These are phyloP conservation scores for Phortica okadai DNA, from an alignment of 2,888 invertebrate species.

Conservation along the genomic window DNA sequence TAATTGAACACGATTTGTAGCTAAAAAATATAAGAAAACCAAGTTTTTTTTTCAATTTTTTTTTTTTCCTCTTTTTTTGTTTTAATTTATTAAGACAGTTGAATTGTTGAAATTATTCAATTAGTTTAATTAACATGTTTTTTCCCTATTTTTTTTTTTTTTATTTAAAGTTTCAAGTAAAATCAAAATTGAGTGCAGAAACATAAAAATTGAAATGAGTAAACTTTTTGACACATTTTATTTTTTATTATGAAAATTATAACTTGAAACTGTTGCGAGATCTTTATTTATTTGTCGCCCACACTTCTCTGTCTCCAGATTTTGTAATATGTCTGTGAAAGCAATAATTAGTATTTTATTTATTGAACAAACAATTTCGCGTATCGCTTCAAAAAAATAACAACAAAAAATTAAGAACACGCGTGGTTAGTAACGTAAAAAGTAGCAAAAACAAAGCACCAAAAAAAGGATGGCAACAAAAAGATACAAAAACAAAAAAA, in stretches of 20 bases:
- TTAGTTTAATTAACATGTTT: conserved; percentile 71
- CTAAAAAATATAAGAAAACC: background rate
- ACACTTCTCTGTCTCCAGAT: background rate
- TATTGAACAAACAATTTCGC: conserved; percentile 34
- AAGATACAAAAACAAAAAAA: background rate
- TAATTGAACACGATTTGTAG: conserved; percentile 33
- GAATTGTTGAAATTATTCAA: conserved; percentile 69
- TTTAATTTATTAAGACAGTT: conserved; percentile 35
- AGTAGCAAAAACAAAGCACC: background rate
- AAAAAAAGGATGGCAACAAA: conserved; percentile 1
- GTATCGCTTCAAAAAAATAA: conserved; percentile 13
- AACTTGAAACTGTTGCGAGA: background rate
- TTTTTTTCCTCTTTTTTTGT: conserved; percentile 38
- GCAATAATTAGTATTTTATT: conserved; percentile 26
- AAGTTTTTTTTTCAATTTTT: conserved; percentile 16
- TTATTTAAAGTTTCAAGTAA: background rate
- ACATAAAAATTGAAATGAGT: background rate
- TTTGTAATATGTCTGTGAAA: conserved; percentile 3
- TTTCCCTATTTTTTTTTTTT: background rate
- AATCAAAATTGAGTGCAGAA: background rate
- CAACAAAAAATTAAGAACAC: conserved; percentile 15
- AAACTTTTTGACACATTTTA: background rate
- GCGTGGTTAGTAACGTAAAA: conserved; percentile 24
- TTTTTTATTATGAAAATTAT: background rate
- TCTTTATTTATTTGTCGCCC: background rate